A percentile compares a stretch with the other conserved stretches of the same genome.
Conservation (phyloP, 2,888 invertebrate species). For the Meiosimyza decipiens region DNA sequence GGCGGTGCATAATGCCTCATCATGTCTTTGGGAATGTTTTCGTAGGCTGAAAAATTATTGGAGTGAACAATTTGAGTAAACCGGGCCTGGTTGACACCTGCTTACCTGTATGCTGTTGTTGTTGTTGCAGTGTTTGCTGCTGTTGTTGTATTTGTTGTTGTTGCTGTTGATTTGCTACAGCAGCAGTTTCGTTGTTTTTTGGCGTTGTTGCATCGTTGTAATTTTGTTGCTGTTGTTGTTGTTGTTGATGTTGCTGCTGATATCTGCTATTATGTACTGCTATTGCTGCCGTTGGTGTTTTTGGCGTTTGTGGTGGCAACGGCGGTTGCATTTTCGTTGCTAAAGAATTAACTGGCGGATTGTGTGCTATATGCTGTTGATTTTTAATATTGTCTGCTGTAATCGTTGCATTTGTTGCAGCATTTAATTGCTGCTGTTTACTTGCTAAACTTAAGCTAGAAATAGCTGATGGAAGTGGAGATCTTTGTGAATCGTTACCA, state of each 20-base stretch:
- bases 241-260: conserved; percentile 43
- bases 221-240: conserved; percentile 41
- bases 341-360: conserved; percentile 19
- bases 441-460: conserved; percentile 65
- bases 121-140: conserved; percentile 2
- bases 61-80: conserved; percentile 65
- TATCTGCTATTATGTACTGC: conserved; percentile 38
- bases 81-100: conserved; percentile 60
- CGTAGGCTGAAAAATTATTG: conserved; percentile 67
- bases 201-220: conserved; percentile 46
- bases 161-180: conserved; percentile 41
- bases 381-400: conserved; percentile 29
- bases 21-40: conserved; percentile 68
- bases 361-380: conserved; percentile 27
- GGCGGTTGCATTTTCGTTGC: conserved; percentile 49
- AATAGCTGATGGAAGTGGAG: conserved; percentile 66
- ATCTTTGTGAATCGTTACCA: conserved; percentile 66
- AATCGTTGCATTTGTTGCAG: conserved; percentile 27
- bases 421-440: conserved; percentile 51
- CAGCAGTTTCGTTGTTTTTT: conserved; percentile 47
- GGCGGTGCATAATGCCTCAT: conserved; percentile 58
- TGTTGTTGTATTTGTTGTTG: conserved; percentile 38
- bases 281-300: conserved; percentile 25
- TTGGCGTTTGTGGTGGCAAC: conserved; percentile 48
- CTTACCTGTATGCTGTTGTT: conserved; percentile 57